Conservation (phyloP, 2,113 vertebrate genomes). For the Etia nguti region DNA sequence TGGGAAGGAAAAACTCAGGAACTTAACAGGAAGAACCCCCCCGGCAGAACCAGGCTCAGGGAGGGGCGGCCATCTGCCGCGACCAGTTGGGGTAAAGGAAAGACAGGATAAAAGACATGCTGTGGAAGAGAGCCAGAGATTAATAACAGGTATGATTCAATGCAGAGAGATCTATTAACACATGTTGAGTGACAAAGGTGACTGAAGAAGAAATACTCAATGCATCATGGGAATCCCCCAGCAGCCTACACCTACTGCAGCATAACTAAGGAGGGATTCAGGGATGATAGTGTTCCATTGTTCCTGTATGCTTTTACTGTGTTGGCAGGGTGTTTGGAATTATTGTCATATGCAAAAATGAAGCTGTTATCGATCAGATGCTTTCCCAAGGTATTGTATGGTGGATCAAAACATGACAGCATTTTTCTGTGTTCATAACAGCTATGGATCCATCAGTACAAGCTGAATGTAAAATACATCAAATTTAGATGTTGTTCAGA, state of each 20-base stretch:
- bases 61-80: rapidly evolving
- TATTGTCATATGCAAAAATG: background rate
- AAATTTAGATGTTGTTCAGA: background rate
- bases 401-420: background rate
- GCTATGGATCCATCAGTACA: background rate
- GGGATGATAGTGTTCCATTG: background rate
- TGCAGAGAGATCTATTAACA: background rate
- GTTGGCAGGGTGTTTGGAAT: background rate
- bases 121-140: background rate
- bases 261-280: background rate
- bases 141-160: background rate
- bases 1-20: background rate
- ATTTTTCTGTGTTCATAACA: background rate
- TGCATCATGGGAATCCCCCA: background rate
- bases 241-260: background rate
- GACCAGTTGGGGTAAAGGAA: background rate
- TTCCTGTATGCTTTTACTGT: background rate
- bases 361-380: background rate
- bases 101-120: background rate
- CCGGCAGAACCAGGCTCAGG: background rate
- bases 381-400: background rate
- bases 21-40: background rate
- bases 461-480: background rate
- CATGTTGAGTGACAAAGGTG: background rate
- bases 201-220: background rate